These are phyloP conservation scores for Dermolepida albohirtum DNA, from an alignment of 2,888 invertebrate genomes.

Conservation along the genomic window DNA sequence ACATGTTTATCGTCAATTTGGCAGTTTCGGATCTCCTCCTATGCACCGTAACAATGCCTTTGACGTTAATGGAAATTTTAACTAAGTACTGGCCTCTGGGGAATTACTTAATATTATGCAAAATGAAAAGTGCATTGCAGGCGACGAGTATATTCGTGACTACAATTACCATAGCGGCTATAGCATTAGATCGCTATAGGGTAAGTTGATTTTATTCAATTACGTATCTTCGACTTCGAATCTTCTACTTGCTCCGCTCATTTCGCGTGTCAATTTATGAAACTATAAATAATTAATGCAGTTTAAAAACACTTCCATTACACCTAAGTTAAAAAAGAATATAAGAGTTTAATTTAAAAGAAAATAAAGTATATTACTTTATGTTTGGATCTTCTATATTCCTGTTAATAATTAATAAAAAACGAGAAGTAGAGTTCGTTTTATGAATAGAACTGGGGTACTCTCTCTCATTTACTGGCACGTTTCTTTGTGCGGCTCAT, in stretches of 20 bases:
- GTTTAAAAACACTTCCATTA: too few relatives aligned
- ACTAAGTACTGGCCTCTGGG: conserved; percentile 91
- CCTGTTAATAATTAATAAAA: too few relatives aligned
- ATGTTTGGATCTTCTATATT: too few relatives aligned
- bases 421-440: too few relatives aligned
- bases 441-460: too few relatives aligned
- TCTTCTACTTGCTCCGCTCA: neutral
- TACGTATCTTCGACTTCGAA: neutral
- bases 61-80: conserved; percentile 88
- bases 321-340: too few relatives aligned
- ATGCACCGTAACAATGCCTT: conserved; percentile 90
- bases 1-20: conserved; percentile 92
- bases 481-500: too few relatives aligned
- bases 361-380: too few relatives aligned
- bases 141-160: conserved; percentile 94
- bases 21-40: conserved; percentile 87
- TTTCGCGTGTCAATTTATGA: neutral
- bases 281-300: conserved; percentile 1
- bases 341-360: too few relatives aligned
- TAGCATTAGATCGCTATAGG: conserved; percentile 87
- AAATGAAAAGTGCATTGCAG: conserved; percentile 87
- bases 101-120: conserved; percentile 81
- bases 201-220: conserved; percentile 62
- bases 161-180: conserved; percentile 93
- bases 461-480: too few relatives aligned